Evolutionary conservation across 2,113 vertebrate genomes (phyloP), one percentile per base, ranked within the genome.

Genomic region (Burhinus oedicnemus): DNA sequence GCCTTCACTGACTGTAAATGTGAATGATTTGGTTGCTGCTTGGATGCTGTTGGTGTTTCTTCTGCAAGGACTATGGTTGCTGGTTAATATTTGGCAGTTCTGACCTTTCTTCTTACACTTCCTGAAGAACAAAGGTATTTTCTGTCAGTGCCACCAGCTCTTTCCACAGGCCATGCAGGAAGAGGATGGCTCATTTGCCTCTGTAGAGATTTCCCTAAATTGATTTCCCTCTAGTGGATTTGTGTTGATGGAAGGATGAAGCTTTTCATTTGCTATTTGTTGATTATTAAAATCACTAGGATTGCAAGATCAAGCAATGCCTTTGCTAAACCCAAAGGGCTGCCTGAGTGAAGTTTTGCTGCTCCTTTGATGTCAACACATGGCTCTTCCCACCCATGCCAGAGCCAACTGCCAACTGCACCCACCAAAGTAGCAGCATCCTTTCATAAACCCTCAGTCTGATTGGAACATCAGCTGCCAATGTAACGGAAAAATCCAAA

Each of bases 171-270:
- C 36, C 25, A 11, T 25, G 11, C 32, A 57, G 54, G 27, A 84
- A 91, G 5, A 96, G 23, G 76, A 60, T 69, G 44, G 25, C 21
- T 87, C 38, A 65, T 91, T 96, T 90, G 23, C 74, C 40, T 89
- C 52, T 34, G 13, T 1, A 87, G 78, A 87, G 44, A 49, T 83
- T 96, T 68, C 65, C 47, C 52, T 93, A 58, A 91, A 89, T 45
- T 84, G 34, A 75, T 91, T 96, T 94, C 23, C 40, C 65, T 83
- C 52, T 36, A 40, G 81, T 55, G 61, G 81, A 69, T 93, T 91
- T 87, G 27, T 86, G 47, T 45, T 89, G 55, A 52, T 84, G 47
- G 58, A 91, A 91, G 77, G 81, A 95, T 95, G 83, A 96, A 93
- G 44, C 30, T 85, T 93, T 94, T 82, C 32, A 9, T 47, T 93